phyloP scores from a whole-genome alignment of 2,113 vertebrate genomes.

The Tiliqua scincoides region DNA sequence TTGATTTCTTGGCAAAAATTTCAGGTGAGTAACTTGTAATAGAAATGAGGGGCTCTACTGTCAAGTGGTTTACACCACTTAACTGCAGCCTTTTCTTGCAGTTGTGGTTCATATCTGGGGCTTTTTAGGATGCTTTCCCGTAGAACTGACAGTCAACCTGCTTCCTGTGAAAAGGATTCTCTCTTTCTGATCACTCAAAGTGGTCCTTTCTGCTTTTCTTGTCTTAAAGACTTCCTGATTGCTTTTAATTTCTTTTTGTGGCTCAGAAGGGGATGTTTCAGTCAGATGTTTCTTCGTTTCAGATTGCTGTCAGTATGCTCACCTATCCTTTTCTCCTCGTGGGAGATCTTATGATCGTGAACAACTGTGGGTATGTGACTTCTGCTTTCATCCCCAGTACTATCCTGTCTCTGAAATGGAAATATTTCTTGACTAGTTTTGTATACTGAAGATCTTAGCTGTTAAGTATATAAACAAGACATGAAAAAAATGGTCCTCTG shows the following conservation, averaged over 20 bases:
- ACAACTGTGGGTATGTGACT: conserved; percentile 89
- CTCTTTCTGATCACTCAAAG: not conserved
- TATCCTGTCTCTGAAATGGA: not conserved
- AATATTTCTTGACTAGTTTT: conserved; percentile 23
- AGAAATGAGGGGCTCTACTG: not conserved
- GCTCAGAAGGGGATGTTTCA: not conserved
- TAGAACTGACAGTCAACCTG: not conserved
- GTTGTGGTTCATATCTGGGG: not conserved
- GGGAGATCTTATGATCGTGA: conserved; percentile 89
- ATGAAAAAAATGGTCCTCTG: not conserved
- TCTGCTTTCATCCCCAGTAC: not conserved
- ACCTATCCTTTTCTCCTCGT: conserved; percentile 90
- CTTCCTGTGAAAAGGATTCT: not conserved
- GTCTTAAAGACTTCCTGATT: not conserved
- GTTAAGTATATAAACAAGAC: conserved; percentile 38
- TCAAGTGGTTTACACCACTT: not conserved
- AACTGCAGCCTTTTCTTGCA: not conserved
- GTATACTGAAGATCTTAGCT: conserved; percentile 41
- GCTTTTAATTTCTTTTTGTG: not conserved
- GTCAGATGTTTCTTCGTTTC: conserved; percentile 51
- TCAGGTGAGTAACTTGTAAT: not conserved
- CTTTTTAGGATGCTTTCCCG: not conserved
- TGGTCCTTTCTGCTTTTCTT: not conserved
- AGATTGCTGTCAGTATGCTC: conserved; percentile 89
- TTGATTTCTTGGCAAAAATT: no score